These are phyloP conservation scores for Acheta domesticus DNA, from an alignment of 2,888 invertebrate species.

Conservation along the genomic window DNA sequence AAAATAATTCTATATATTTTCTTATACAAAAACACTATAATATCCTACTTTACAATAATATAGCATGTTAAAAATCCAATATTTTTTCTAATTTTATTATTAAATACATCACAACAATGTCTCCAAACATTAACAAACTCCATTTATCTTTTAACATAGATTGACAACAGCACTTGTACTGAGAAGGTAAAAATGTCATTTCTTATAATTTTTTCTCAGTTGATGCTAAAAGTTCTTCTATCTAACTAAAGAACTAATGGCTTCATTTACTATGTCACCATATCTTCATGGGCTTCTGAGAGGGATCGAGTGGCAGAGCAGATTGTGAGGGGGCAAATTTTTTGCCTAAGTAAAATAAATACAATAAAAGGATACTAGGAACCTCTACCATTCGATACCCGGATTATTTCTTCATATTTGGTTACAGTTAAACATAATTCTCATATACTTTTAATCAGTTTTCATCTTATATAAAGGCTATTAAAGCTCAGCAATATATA, in stretches of 20 bases:
- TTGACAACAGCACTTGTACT: no score
- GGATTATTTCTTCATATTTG: background rate
- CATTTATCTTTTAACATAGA: no score
- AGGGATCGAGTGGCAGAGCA: background rate
- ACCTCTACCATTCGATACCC: background rate
- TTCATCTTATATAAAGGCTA: background rate
- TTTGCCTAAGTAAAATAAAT: conserved; percentile 18
- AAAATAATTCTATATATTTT: no score
- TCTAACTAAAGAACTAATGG: no score
- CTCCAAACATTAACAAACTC: no score
- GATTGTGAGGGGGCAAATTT: background rate
- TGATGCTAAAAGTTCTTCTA: no score
- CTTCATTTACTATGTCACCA: no score
- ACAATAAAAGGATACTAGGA: background rate
- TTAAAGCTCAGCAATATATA: background rate
- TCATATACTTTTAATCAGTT: background rate
- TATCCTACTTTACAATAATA: background rate
- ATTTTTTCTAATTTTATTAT: background rate
- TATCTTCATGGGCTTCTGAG: background rate
- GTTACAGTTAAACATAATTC: background rate
- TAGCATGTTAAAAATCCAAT: conserved; percentile 1
- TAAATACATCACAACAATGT: background rate
- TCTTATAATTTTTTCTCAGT: no score
- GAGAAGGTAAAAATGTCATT: no score
- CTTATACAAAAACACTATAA: no score